Evolutionary conservation across 2,888 invertebrate species (phyloP).

Genomic region (Eumerus sabulonum): DNA sequence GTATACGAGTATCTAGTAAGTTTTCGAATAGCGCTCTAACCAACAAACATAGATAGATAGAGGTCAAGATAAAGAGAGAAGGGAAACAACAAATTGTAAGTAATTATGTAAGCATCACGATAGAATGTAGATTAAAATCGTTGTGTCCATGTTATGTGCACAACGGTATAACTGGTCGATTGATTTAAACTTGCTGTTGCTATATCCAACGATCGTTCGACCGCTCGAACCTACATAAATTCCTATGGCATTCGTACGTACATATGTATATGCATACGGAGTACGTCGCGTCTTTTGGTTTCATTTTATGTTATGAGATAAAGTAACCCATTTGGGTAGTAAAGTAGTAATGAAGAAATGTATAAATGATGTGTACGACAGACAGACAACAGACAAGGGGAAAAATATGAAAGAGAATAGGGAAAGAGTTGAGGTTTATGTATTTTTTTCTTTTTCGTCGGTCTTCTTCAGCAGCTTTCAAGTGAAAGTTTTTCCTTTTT

Average conservation of each 20-base stretch:
- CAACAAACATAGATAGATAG: not conserved
- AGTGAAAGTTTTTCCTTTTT: conserved; percentile 54
- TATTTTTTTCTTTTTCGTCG: conserved; percentile 1
- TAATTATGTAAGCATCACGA: conserved; percentile 56
- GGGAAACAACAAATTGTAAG: not conserved
- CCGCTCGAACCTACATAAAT: conserved; percentile 26
- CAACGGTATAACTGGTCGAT: conserved; percentile 46
- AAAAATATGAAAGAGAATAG: conserved; percentile 30
- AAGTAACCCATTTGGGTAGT: conserved; percentile 58
- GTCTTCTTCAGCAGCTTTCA: conserved; percentile 16
- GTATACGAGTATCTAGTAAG: too few species aligned
- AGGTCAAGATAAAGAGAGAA: not conserved
- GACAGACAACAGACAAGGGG: not conserved
- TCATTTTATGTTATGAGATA: conserved; percentile 49
- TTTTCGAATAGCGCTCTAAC: conserved; percentile 3
- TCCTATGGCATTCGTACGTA: not conserved
- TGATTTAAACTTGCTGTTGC: conserved; percentile 36
- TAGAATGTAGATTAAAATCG: conserved; percentile 54
- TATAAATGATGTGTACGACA: conserved; percentile 41
- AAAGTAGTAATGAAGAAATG: conserved; percentile 56
- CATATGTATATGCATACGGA: too few species aligned
- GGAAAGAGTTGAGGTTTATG: conserved; percentile 23
- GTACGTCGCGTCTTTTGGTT: not conserved
- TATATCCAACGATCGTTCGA: not conserved
- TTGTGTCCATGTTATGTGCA: conserved; percentile 16